Percentiles rank a stretch among this genome's conserved stretches.
Evolutionary conservation across 2,797 vertebrate species (phyloP).

Genomic region (Acridotheres tristis): DNA sequence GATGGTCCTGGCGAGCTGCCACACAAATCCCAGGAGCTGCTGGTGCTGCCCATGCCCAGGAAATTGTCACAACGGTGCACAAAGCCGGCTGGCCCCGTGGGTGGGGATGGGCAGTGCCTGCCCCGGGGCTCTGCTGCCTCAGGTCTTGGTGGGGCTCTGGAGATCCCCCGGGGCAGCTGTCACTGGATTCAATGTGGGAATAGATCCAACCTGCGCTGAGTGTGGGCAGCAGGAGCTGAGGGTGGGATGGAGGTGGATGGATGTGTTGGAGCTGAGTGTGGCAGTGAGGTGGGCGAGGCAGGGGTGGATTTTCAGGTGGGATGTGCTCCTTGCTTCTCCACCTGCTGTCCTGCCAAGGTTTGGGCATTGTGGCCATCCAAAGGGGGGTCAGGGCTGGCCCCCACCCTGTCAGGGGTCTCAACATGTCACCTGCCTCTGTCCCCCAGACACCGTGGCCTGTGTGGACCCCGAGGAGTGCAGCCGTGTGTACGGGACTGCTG

Average conservation of each 20-base stretch:
- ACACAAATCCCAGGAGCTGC: not conserved
- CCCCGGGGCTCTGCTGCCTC: not conserved
- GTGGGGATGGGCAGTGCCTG: not conserved
- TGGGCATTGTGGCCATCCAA: rapidly evolving
- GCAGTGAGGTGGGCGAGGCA: not conserved
- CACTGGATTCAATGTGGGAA: not conserved
- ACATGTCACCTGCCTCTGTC: not conserved
- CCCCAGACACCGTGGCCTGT: slow-evolving; percentile 67
- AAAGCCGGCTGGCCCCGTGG: not conserved
- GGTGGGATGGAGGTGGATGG: not conserved
- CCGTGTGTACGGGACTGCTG: slow-evolving; percentile 83
- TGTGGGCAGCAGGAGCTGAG: not conserved
- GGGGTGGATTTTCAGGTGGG: not conserved
- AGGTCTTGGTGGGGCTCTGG: not conserved
- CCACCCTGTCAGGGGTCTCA: not conserved
- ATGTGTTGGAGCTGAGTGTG: not conserved
- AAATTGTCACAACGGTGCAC: not conserved
- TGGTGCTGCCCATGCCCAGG: slow-evolving; percentile 4
- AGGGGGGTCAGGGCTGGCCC: not conserved
- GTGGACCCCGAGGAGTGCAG: slow-evolving; percentile 73
- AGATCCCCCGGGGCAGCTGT: too few relatives aligned
- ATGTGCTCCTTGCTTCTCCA: not conserved
- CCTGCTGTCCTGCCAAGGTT: rapidly evolving
- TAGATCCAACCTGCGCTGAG: rapidly evolving
- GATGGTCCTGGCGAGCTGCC: not conserved